Evolutionary conservation across 1,140 invertebrate species (phyloP).

Genomic region (Atta colombica): DNA sequence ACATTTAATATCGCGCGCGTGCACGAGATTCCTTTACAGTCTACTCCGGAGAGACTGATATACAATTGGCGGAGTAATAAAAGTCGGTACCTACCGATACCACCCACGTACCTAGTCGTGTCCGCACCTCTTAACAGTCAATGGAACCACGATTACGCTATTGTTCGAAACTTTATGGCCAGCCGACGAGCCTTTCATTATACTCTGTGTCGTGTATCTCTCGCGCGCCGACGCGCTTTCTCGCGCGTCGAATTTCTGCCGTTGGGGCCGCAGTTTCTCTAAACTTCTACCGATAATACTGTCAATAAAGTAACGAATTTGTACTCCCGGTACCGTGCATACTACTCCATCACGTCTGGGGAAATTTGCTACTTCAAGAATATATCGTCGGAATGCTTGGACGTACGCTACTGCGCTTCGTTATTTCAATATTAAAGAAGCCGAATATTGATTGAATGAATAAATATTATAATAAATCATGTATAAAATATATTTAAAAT

Average conservation of each 20-base stretch:
- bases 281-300: constrained; percentile 50
- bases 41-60: constrained; percentile 35
- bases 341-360: neutral
- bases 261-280: constrained; percentile 15
- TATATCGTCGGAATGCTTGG: neutral
- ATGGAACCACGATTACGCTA: constrained; percentile 57
- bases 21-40: constrained; percentile 50
- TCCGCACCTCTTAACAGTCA: constrained; percentile 56
- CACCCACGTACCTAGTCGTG: constrained; percentile 31
- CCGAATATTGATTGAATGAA: neutral
- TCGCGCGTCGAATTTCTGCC: constrained; percentile 36
- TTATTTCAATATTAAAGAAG: neutral
- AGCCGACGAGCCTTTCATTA: constrained; percentile 53
- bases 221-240: constrained; percentile 43
- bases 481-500: neutral
- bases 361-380: constrained; percentile 34
- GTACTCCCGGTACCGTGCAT: neutral
- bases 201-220: constrained; percentile 27
- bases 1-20: constrained; percentile 44
- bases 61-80: constrained; percentile 45
- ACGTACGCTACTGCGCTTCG: neutral
- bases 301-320: constrained; percentile 51
- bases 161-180: constrained; percentile 57
- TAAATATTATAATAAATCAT: neutral
- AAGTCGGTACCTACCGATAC: constrained; percentile 55